phyloP scores from a whole-genome alignment of 2,113 vertebrate species.

The Myotis brandtii region DNA sequence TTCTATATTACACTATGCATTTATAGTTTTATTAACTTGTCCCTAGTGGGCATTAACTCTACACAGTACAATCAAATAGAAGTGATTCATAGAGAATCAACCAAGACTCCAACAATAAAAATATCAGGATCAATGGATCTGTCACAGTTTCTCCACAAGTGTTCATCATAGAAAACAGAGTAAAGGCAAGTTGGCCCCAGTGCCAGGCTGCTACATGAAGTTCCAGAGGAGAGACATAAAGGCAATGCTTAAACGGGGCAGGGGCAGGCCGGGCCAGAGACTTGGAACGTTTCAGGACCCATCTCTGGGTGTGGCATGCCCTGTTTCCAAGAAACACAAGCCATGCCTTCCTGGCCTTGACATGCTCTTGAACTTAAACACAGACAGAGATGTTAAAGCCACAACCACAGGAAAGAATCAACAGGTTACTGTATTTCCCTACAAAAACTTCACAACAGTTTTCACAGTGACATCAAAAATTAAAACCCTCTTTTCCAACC shows the following conservation, averaged over 20 bases:
- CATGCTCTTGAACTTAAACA: conserved; percentile 62
- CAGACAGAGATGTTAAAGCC: conserved; percentile 80
- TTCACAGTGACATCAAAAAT: conserved; percentile 78
- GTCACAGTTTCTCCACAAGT: conserved; percentile 89
- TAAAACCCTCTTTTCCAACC: conserved; percentile 68
- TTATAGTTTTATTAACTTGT: conserved; percentile 84
- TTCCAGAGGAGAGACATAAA: conserved; percentile 78
- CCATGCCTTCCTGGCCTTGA: background rate
- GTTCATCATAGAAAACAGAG: conserved; percentile 89
- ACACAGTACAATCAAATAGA: conserved; percentile 89
- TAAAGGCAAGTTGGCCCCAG: conserved; percentile 87
- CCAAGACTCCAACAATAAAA: conserved; percentile 89
- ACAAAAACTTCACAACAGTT: conserved; percentile 53
- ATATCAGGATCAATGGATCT: conserved; percentile 87
- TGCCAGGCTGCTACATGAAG: conserved; percentile 80
- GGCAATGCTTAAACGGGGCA: conserved; percentile 14
- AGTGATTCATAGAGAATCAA: conserved; percentile 88
- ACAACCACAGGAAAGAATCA: conserved; percentile 59
- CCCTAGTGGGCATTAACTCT: conserved; percentile 85
- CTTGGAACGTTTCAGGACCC: background rate
- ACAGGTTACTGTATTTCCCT: conserved; percentile 73
- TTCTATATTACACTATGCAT: conserved; percentile 89
- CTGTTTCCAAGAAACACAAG: conserved; percentile 28
- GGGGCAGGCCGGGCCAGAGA: background rate
- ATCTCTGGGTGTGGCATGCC: background rate